Percentiles rank a stretch among this genome's conserved stretches.
Conservation (phyloP, 1,140 invertebrate species). For the Conus ventricosus region DNA sequence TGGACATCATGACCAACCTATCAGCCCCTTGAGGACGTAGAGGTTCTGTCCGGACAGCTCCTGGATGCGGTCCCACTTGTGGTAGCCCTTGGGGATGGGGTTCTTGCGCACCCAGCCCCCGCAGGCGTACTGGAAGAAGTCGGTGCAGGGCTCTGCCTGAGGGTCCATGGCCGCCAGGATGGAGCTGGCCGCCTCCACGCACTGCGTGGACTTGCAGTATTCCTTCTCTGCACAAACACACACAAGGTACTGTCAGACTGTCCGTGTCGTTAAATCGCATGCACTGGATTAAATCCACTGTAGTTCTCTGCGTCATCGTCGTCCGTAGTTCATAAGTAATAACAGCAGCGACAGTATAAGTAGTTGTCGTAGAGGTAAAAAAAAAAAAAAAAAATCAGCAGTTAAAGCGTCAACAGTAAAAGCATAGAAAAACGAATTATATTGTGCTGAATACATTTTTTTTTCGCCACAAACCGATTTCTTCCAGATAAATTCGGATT, state of each 20-base stretch:
- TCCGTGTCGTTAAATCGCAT: too few relatives aligned
- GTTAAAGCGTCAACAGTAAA: too few relatives aligned
- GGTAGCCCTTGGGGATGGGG: constrained; percentile 68
- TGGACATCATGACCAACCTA: constrained; percentile 50
- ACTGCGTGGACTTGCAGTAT: constrained; percentile 63
- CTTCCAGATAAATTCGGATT: too few relatives aligned
- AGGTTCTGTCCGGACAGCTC: constrained; percentile 67
- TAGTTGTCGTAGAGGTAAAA: not conserved
- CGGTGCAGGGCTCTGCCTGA: constrained; percentile 76
- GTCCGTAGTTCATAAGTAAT: not conserved
- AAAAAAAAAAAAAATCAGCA: too few relatives aligned
- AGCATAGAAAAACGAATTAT: too few relatives aligned
- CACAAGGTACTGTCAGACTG: not conserved
- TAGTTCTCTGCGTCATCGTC: not conserved
- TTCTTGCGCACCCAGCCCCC: constrained; percentile 76
- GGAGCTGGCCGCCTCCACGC: constrained; percentile 64
- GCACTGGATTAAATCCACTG: not conserved
- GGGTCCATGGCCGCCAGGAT: constrained; percentile 76
- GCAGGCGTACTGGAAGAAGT: constrained; percentile 80
- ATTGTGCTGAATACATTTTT: too few relatives aligned
- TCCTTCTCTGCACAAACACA: constrained; percentile 49
- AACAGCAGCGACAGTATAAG: not conserved
- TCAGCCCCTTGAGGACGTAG: constrained; percentile 61
- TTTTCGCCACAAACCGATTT: too few relatives aligned
- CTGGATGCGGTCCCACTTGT: constrained; percentile 67